phyloP scores from a whole-genome alignment of 2,113 vertebrate species.

The Petromus typicus region DNA sequence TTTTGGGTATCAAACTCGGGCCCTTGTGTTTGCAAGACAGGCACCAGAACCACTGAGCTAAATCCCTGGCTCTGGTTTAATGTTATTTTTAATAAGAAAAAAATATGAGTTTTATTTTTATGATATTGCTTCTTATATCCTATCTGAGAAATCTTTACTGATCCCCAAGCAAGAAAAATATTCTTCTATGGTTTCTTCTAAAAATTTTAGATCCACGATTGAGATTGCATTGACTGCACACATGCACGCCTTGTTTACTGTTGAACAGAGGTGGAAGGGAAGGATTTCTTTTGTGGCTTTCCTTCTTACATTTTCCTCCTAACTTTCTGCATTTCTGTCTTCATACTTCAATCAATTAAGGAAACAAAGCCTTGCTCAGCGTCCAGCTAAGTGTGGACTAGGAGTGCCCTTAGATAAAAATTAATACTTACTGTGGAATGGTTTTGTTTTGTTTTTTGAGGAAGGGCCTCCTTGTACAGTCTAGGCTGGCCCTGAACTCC shows the following conservation, averaged over 20 bases:
- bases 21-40: no score
- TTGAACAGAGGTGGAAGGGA: neutral
- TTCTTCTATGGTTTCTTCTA: constrained; percentile 13
- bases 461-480: neutral
- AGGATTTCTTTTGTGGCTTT: neutral
- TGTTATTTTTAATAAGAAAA: constrained; percentile 21
- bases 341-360: neutral
- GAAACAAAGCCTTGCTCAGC: neutral
- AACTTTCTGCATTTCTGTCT: neutral
- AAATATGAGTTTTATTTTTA: neutral
- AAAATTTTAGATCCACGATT: neutral
- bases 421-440: neutral
- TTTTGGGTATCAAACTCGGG: no score
- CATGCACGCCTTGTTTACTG: neutral
- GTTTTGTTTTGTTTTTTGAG: neutral
- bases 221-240: neutral
- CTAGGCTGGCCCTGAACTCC: neutral
- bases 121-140: neutral
- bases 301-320: neutral
- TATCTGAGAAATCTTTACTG: neutral
- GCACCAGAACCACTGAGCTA: no score
- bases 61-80: neutral
- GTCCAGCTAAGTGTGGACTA: neutral
- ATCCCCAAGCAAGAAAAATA: neutral
- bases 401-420: neutral